Evolutionary conservation across 2,888 invertebrate genomes (phyloP), one percentile per base, ranked within the genome.

Genomic region (Schizotus pectinicornis): DNA sequence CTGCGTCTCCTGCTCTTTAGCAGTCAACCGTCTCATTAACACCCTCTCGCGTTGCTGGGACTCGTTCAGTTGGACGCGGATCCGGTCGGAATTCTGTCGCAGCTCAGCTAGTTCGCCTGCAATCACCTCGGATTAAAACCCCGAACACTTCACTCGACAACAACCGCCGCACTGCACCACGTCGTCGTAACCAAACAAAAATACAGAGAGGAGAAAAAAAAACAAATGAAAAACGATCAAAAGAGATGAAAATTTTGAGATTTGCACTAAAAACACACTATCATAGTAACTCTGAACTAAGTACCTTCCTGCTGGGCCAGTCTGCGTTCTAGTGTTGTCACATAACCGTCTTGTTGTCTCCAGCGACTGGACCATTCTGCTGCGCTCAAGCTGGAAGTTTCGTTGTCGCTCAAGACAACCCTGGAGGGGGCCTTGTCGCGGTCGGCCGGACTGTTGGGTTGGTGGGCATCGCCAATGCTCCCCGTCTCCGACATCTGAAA

Each of bases 1-100:
- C 81, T 97, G 95, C 79, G 95, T 88, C 82, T 98, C 97, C 80
- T 97, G 96, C 78, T 98, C 98, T 82, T 98, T 98, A 65, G 93
- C 91, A 61, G 96, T 92, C 67, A 98, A 86, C 74, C 95, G 86
- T 74, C 96, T 89, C 69, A 96, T 91, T 69, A 98, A 87, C 64
- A 95, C 90, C 81, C 94, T 94, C 80, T 98, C 97, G 72, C 95
- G 87, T 71, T 95, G 89, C 74, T 92, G 91, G 63, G 94, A 90
- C 77, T 97, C 97, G 54, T 86, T 84, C 75, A 90, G 88, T 78
- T 94, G 94, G 71, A 89, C 88, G 74, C 89, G 89, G 74, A 90
- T 83, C 76, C 90, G 89, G 70, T 91, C 90, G 80, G 91, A 91
- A 71, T 88, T 84, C 80, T 92, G 89, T 80, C 88, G 87, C 77